phyloP scores from a whole-genome alignment of 2,113 vertebrate genomes.

The Oceanites oceanicus region DNA sequence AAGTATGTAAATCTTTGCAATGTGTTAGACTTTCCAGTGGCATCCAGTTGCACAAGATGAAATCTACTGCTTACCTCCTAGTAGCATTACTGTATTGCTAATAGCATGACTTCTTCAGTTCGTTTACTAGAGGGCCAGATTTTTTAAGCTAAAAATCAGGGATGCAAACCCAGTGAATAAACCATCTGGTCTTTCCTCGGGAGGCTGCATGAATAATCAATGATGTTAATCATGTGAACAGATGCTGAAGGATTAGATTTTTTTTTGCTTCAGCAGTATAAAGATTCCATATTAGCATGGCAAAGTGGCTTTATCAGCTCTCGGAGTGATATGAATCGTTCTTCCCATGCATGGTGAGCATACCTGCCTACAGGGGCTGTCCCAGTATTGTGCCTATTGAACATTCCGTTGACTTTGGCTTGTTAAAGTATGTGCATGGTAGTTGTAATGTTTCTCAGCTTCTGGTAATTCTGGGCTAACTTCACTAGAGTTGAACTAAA shows the following conservation, averaged over 20 bases:
- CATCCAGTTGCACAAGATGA: neutral
- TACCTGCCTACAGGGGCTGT: rapidly evolving
- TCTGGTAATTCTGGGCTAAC: neutral
- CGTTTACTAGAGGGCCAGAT: neutral
- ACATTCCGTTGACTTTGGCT: neutral
- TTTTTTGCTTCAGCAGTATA: neutral
- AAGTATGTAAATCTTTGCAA: neutral
- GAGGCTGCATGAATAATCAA: neutral
- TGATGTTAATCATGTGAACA: neutral
- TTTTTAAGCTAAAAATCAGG: neutral
- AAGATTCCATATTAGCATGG: neutral
- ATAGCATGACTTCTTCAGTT: neutral
- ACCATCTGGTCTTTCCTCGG: neutral
- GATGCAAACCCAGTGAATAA: neutral
- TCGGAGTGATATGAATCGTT: neutral
- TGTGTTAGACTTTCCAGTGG: neutral
- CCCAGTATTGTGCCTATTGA: neutral
- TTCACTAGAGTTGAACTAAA: neutral
- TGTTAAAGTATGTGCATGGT: rapidly evolving
- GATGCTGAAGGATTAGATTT: neutral
- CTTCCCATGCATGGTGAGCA: neutral
- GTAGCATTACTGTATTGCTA: neutral
- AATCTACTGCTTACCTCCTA: neutral
- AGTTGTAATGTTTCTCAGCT: neutral
- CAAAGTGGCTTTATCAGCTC: neutral